A percentile compares a stretch with the other conserved stretches of the same genome.
Evolutionary conservation across 1,140 invertebrate species (phyloP).

Genomic region (Lasaia peninsularis): DNA sequence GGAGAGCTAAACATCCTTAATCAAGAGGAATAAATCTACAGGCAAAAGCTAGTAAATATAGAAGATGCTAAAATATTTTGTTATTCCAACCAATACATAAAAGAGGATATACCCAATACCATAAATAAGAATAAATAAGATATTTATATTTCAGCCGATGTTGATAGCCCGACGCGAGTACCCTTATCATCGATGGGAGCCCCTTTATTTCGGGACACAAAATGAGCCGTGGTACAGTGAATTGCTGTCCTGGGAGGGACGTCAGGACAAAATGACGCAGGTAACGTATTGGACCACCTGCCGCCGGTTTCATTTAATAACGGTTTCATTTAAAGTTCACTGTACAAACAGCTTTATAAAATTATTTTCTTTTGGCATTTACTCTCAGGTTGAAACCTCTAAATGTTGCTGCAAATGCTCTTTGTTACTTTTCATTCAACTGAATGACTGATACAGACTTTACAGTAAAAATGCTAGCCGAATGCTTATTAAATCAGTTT

Average conservation of each 20-base stretch:
- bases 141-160: conserved; percentile 77
- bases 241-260: conserved; percentile 88
- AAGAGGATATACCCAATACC: background rate
- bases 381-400: too few species aligned
- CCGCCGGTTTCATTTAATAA: background rate
- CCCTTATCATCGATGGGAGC: conserved; percentile 89
- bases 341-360: too few species aligned
- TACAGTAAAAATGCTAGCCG: too few species aligned
- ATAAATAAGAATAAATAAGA: conserved; percentile 13
- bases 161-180: conserved; percentile 82
- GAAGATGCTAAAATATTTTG: too few species aligned
- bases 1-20: too few species aligned
- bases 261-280: conserved; percentile 92
- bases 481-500: too few species aligned
- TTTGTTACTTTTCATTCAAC: too few species aligned
- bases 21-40: too few species aligned
- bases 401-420: too few species aligned
- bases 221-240: conserved; percentile 89
- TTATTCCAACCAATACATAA: background rate
- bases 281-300: conserved; percentile 64
- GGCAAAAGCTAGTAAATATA: too few species aligned
- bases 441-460: too few species aligned
- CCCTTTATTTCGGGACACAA: conserved; percentile 88
- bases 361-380: too few species aligned
- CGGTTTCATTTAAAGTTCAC: background rate